phyloP scores from a whole-genome alignment of 2,888 invertebrate species.

The Buathra laborator region DNA sequence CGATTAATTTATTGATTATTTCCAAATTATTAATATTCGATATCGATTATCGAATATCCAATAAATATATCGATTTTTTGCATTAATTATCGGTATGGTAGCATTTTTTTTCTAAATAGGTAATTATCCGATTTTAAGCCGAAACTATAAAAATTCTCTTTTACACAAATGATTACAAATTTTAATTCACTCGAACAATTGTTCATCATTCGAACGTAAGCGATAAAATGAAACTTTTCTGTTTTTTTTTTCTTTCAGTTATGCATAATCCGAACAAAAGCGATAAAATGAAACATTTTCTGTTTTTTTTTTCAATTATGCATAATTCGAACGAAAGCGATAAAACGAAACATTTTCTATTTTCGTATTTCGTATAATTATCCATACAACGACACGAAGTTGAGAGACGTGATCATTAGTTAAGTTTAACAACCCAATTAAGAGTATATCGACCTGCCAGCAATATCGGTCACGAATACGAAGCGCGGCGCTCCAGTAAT shows the following conservation, averaged over 20 bases:
- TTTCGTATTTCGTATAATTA: neutral
- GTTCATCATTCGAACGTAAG: too few relatives aligned
- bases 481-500: slow-evolving; percentile 2
- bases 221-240: too few relatives aligned
- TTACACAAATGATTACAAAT: neutral
- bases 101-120: too few relatives aligned
- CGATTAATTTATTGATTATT: too few relatives aligned
- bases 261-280: neutral
- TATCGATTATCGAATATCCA: too few relatives aligned
- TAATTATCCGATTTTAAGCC: neutral
- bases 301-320: neutral
- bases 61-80: too few relatives aligned
- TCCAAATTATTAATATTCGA: too few relatives aligned
- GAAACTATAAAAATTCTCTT: neutral
- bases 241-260: neutral
- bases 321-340: slow-evolving; percentile 1
- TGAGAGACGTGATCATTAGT: neutral
- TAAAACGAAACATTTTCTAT: neutral
- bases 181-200: neutral
- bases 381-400: neutral
- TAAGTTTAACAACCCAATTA: neutral
- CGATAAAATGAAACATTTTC: neutral
- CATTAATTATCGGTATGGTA: too few relatives aligned
- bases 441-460: slow-evolving; percentile 27
- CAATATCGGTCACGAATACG: slow-evolving; percentile 59